Base-by-base conservation (phyloP, 2,888 invertebrate species). In the Drosophila kanekoi region DNA sequence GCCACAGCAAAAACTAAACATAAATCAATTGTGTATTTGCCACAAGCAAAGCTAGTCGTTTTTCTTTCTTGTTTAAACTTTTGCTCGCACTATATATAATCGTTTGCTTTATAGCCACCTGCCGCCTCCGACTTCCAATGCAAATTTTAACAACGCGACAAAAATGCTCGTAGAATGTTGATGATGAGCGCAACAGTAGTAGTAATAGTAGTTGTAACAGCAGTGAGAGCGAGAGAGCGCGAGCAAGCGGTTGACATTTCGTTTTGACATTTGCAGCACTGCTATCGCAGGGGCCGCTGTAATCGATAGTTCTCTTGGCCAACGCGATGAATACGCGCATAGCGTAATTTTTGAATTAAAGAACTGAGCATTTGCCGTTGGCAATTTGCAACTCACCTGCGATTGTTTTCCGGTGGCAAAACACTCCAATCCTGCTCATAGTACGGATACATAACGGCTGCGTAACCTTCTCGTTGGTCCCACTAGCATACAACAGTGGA, bases 361-460 rank as follows among this genome's bases (percentile, higher is more conserved):
- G 16, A n/a, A 45, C 13, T 16, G 13, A 18, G 13, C 4, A 10
- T 1, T 10, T 4, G 14, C 3, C n/a, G 35, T 2, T 49, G 32
- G 32, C 20, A 0, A 38, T 49, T 33, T 11, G n/a, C 16, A 32
- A 77, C 91, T 92, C 94, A 96, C 97, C 97, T 96, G 94, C 97
- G 94, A 91, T 97, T 97, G 80, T 96, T 94, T 93, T 97, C 97
- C 64, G 96, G 96, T 72, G 97, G 97, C 86, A 97, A 93, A 81
- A 97, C 95, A 93, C 96, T 96, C 96, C 96, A 96, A 91, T 97
- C 97, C 65, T 95, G 94, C 92, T 96, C 96, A 91, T 96, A 96
- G 90, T 92, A 92, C 5, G 92, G 92, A 89, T 91, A 92, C 92
- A 92, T 92, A 65, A 53, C 62, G 58, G 28, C 20, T 18, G 38